These are phyloP conservation scores for Neocrepidodera transversa DNA, from an alignment of 2,888 invertebrate species.

Conservation along the genomic window DNA sequence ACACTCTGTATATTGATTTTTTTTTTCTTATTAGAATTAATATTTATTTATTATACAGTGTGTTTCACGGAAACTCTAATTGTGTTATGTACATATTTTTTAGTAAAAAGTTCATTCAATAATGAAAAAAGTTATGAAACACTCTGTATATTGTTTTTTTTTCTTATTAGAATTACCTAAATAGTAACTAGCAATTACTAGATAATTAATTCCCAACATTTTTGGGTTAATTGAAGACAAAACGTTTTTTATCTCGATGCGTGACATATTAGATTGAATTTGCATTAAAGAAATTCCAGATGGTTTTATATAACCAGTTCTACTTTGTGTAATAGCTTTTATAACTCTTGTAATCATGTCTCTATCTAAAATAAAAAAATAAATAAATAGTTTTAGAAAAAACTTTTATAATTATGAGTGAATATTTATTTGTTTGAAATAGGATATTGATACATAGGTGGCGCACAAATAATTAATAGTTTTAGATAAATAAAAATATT, in stretches of 20 bases:
- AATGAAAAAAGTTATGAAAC: too few species aligned
- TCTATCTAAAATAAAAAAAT: conserved; percentile 60
- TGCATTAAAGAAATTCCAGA: conserved; percentile 54
- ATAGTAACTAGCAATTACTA: conserved; percentile 67
- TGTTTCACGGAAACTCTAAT: too few species aligned
- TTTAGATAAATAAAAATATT: too few species aligned
- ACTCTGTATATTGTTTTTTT: not conserved
- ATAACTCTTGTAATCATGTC: conserved; percentile 73
- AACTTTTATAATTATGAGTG: not conserved
- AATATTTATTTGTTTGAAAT: too few species aligned
- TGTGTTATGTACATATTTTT: too few species aligned
- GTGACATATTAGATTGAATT: conserved; percentile 44
- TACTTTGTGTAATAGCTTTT: conserved; percentile 63
- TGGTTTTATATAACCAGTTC: conserved; percentile 34
- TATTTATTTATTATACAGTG: too few species aligned
- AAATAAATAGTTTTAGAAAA: not conserved
- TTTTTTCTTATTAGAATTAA: too few species aligned
- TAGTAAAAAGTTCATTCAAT: too few species aligned
- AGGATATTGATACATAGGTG: too few species aligned
- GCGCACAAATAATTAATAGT: too few species aligned
- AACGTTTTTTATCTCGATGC: conserved; percentile 36
- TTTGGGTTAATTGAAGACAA: conserved; percentile 51
- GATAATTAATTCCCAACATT: conserved; percentile 61
- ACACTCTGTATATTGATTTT: too few species aligned
- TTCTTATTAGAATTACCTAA: not conserved